Percentiles rank a stretch among this genome's conserved stretches.
phyloP scores from a whole-genome alignment of 2,113 vertebrate species.

The Cyprinus carpio region DNA sequence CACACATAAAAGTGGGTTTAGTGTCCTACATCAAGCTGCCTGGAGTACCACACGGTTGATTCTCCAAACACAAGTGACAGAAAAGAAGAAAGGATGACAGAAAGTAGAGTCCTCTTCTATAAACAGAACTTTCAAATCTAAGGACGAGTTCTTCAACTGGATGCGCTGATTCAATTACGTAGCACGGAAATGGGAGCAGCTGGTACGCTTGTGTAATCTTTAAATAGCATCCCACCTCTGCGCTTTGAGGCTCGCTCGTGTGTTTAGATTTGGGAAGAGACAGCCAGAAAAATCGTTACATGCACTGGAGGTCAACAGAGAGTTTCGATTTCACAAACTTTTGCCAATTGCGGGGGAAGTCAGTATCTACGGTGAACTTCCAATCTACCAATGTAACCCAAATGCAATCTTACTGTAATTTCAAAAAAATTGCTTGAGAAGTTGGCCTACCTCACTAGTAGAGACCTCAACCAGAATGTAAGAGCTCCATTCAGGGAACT shows the following conservation, averaged over 20 bases:
- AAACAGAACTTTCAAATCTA: conserved; percentile 26
- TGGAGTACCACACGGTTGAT: background rate
- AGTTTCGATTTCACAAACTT: conserved; percentile 9
- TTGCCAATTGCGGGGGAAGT: conserved; percentile 16
- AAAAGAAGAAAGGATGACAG: conserved; percentile 18
- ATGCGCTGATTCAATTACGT: conserved; percentile 66
- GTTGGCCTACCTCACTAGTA: conserved; percentile 13
- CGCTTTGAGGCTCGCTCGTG: conserved; percentile 39
- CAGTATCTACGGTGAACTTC: background rate
- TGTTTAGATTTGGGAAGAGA: conserved; percentile 53
- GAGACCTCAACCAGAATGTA: conserved; percentile 27
- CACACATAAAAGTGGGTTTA: conserved; percentile 49
- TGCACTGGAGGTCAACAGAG: conserved; percentile 9
- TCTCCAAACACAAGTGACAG: conserved; percentile 16
- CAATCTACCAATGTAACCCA: background rate
- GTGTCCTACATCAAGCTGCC: conserved; percentile 40
- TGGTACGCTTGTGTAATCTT: conserved; percentile 68
- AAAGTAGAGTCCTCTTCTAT: conserved; percentile 15
- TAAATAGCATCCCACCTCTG: conserved; percentile 67
- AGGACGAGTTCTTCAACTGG: background rate
- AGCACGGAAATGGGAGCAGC: conserved; percentile 66
- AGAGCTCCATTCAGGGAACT: background rate
- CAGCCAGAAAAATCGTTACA: conserved; percentile 54
- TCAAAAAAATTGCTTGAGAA: conserved; percentile 19
- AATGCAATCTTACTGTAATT: background rate